phyloP scores from a whole-genome alignment of 2,113 vertebrate species.

The Barnardius zonarius region DNA sequence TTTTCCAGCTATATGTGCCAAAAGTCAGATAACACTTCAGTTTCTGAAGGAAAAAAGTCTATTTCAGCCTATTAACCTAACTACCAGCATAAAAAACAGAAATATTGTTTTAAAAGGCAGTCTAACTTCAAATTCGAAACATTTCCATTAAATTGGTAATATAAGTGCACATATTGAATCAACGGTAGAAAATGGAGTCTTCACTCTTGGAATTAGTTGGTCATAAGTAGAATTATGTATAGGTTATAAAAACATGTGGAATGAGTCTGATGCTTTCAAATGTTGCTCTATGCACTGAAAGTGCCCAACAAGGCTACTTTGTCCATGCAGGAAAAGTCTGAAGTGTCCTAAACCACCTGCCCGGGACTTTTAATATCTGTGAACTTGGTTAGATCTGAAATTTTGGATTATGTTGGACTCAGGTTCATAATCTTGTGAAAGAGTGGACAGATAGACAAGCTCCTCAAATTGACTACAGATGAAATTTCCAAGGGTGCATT shows the following conservation, averaged over 20 bases:
- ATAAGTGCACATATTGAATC: not conserved
- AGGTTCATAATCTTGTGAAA: not conserved
- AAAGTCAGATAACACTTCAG: not conserved
- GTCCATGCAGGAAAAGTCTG: not conserved
- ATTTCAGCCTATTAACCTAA: not conserved
- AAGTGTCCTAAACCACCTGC: accelerated
- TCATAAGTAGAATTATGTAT: not conserved
- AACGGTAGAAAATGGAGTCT: not conserved
- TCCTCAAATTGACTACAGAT: not conserved
- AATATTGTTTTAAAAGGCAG: not conserved
- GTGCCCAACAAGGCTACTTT: not conserved
- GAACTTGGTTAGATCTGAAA: not conserved
- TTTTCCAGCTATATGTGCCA: not conserved
- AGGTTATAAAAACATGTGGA: not conserved
- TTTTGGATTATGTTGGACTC: not conserved
- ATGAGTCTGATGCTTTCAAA: not conserved
- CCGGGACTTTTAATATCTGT: not conserved
- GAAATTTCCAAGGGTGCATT: not conserved
- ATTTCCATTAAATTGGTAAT: not conserved
- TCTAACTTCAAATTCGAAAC: not conserved
- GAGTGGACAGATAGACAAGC: not conserved
- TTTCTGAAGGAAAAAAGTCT: not conserved
- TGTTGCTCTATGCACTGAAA: not conserved
- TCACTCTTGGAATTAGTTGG: not conserved
- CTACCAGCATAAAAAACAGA: not conserved